Evolutionary conservation across 2,888 invertebrate species (phyloP), one percentile per base, ranked within the genome.

Genomic region (Diabrotica balteata): DNA sequence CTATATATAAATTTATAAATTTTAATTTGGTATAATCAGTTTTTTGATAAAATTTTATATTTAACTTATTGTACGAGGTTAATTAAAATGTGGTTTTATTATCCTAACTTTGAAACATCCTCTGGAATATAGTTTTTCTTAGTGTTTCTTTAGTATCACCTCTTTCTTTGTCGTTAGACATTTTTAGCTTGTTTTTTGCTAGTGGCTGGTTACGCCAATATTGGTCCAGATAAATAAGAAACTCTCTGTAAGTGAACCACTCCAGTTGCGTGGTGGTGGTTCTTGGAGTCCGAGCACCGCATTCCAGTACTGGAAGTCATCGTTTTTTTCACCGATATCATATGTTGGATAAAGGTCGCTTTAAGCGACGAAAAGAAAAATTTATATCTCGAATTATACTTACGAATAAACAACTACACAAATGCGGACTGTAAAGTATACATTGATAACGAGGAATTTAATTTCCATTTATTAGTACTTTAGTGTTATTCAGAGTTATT

Each of bases 191-290:
- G 43, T 68, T 71, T 44, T 68, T 81, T 69, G 86, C 85, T 7
- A 84, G 78, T 69, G 86, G 77, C 64, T 86, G 85, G 8, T 81
- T 84, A 61, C 83, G 80, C 78, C 88, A 85, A 77, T 90, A 90
- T 75, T 89, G 88, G 72, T 91, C 90, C 63, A 91, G 82, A 76
- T 90, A 90, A 68, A 88, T 86, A 43, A 91, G 80, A 79, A 91
- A 91, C 73, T 91, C 91, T 62, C 88, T 86, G 79, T 90, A 91
- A 0, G 90, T 90, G 64, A 89, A 7, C 87, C 87, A 46, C 86
- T 90, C 93, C 93, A 93, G 79, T 91, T 92, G 74, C 93, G 87
- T 68, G 90, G 89, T n/a, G 89, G 87, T 0, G 93, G 93, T 74
- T 91, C 90, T 8, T 86, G 85, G 42, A 92, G 85, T 9, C 90